phyloP scores from a whole-genome alignment of 2,113 vertebrate genomes.

The Corythaixoides concolor region DNA sequence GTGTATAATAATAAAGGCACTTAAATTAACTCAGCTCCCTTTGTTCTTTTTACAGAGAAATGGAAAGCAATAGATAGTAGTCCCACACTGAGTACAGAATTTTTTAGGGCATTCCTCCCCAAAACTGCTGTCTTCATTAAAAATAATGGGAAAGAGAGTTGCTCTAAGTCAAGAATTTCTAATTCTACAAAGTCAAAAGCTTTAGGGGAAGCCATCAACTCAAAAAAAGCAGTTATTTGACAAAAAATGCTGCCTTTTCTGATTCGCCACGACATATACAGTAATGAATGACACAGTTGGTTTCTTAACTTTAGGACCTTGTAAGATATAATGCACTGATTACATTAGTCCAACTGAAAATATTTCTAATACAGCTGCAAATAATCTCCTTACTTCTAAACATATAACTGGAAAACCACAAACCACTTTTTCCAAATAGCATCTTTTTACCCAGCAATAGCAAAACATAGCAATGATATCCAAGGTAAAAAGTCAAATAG shows the following conservation, averaged over 20 bases:
- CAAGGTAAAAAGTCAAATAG: neutral
- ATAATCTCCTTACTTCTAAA: neutral
- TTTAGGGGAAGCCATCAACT: neutral
- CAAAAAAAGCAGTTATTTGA: neutral
- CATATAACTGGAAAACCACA: neutral
- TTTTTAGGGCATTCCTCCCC: neutral
- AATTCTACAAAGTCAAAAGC: neutral
- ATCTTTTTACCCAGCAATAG: neutral
- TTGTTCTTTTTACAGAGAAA: neutral
- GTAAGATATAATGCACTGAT: neutral
- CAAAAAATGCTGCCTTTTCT: neutral
- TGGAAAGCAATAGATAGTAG: neutral
- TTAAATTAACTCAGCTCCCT: neutral
- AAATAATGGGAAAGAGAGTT: neutral
- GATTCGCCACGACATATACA: neutral
- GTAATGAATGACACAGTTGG: neutral
- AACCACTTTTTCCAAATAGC: neutral
- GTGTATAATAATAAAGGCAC: neutral
- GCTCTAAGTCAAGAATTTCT: neutral
- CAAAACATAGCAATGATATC: neutral
- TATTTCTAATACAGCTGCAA: neutral
- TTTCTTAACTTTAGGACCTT: neutral
- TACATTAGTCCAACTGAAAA: neutral
- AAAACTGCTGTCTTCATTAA: neutral
- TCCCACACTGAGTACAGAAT: neutral